Conservation (phyloP, 2,888 invertebrate genomes). For the Dermolepida albohirtum region DNA sequence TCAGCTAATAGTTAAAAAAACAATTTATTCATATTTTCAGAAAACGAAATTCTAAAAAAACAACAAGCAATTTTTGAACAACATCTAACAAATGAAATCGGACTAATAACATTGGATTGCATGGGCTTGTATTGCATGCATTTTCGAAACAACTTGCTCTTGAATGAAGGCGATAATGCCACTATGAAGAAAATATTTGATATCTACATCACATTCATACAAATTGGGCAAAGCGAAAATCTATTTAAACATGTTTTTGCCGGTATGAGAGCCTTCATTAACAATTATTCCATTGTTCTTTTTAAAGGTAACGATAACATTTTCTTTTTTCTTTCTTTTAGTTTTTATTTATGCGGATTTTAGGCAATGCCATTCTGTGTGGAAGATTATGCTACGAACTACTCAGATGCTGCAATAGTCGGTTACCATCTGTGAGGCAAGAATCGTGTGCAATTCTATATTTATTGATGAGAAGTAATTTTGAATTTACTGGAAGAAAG, state of each 20-base stretch:
- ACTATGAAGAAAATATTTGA: slow-evolving; percentile 86
- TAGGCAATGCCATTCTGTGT: slow-evolving; percentile 82
- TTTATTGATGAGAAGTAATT: slow-evolving; percentile 93
- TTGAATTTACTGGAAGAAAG: slow-evolving; percentile 86
- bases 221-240: slow-evolving; percentile 90
- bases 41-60: slow-evolving; percentile 70
- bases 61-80: slow-evolving; percentile 80
- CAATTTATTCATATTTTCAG: slow-evolving; percentile 52
- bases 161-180: slow-evolving; percentile 75
- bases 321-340: neutral
- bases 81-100: slow-evolving; percentile 89
- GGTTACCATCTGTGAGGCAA: slow-evolving; percentile 84
- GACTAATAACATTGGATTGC: slow-evolving; percentile 87
- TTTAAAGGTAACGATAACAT: slow-evolving; percentile 77
- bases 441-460: slow-evolving; percentile 94
- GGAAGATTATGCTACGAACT: slow-evolving; percentile 85
- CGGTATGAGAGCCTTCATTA: slow-evolving; percentile 90
- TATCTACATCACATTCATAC: slow-evolving; percentile 87
- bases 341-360: slow-evolving; percentile 3
- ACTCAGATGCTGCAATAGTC: slow-evolving; percentile 87
- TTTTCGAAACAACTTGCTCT: slow-evolving; percentile 70
- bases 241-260: slow-evolving; percentile 93
- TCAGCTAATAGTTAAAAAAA: too few relatives aligned
- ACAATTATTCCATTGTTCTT: slow-evolving; percentile 85
- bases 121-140: slow-evolving; percentile 87